A percentile compares a stretch with the other conserved stretches of the same genome.
Conservation (phyloP, 2,797 vertebrate genomes). For the Mastacembelus armatus region DNA sequence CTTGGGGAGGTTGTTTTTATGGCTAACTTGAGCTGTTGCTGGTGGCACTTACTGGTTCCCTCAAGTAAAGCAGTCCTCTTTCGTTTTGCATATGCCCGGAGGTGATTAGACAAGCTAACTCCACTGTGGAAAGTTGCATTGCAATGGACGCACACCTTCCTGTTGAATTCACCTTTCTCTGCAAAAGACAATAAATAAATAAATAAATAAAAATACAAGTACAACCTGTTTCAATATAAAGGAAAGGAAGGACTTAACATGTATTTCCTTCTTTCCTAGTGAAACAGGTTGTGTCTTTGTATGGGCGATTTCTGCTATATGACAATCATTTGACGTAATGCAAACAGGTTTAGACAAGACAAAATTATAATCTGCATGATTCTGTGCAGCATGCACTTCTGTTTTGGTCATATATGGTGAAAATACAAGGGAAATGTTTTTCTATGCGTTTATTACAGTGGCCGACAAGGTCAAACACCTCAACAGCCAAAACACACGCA, state of each 20-base stretch:
- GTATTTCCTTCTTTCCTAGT: not conserved
- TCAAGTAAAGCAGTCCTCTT: slow-evolving; percentile 92
- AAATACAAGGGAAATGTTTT: not conserved
- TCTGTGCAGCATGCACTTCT: not conserved
- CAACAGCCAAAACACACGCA: no score
- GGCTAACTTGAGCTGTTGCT: not conserved
- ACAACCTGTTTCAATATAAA: not conserved
- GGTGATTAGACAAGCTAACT: slow-evolving; percentile 95
- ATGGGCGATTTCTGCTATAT: not conserved
- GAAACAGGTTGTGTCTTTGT: not conserved
- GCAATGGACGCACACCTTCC: slow-evolving; percentile 91
- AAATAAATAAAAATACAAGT: not conserved
- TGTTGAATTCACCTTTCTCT: slow-evolving; percentile 85
- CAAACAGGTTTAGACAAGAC: not conserved
- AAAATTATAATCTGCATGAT: not conserved
- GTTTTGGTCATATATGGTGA: not conserved
- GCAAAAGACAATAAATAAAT: slow-evolving; percentile 53
- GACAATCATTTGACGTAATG: not conserved
- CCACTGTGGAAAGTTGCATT: slow-evolving; percentile 95
- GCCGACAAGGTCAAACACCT: no score
- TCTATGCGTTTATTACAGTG: slow-evolving; percentile 8
- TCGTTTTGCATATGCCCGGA: slow-evolving; percentile 91
- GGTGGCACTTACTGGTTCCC: slow-evolving; percentile 88
- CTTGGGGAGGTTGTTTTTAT: not conserved
- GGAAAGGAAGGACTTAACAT: not conserved